A percentile compares a stretch with the other conserved stretches of the same genome.
phyloP scores from a whole-genome alignment of 2,888 invertebrate genomes.

The Hetaerina titia region DNA sequence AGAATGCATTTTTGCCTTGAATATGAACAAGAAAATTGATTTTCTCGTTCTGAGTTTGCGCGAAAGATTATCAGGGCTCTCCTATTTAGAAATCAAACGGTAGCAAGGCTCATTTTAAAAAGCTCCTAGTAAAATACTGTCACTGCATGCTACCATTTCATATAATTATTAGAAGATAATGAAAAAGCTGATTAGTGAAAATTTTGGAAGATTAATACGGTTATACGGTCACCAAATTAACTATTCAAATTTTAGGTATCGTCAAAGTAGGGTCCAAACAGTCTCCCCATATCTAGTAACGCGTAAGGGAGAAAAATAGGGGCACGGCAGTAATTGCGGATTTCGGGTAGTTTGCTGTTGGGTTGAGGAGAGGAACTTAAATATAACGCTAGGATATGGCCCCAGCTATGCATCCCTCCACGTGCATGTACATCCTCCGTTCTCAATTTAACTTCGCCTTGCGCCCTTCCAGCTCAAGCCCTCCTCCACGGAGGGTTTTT shows the following conservation, averaged over 20 bases:
- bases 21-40: no score
- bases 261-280: no score
- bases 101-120: no score
- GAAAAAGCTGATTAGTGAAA: no score
- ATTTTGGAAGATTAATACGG: background rate
- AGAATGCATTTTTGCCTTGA: no score
- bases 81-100: no score
- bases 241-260: background rate
- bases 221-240: background rate
- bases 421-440: background rate
- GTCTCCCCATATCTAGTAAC: no score
- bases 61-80: no score
- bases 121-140: no score
- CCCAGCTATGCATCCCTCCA: background rate
- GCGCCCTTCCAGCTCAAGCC: background rate
- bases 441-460: conserved; percentile 27
- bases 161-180: no score
- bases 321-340: background rate
- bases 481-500: background rate
- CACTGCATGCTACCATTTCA: no score
- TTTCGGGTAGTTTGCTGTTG: background rate
- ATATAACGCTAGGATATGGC: background rate
- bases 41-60: no score
- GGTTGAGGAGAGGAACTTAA: background rate
- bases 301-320: background rate